A percentile compares a stretch with the other conserved stretches of the same genome.
These are phyloP conservation scores for Fopius arisanus DNA, from an alignment of 1,140 invertebrate species.

Conservation along the genomic window DNA sequence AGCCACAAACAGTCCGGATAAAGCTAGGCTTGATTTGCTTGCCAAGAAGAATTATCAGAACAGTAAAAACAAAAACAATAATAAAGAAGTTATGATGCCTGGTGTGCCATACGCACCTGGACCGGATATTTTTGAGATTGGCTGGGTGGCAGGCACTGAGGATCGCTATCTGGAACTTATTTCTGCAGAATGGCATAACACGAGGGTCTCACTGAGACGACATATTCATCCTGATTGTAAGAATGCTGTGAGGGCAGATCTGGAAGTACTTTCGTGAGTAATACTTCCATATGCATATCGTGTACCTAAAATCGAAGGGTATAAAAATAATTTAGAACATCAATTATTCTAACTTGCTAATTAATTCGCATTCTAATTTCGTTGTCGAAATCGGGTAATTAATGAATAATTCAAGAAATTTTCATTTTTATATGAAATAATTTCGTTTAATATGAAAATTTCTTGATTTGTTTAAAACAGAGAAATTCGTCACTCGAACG, in stretches of 20 bases:
- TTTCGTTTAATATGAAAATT: background rate
- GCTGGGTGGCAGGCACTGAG: slow-evolving; percentile 50
- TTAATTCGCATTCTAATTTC: too few relatives aligned
- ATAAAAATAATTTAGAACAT: too few relatives aligned
- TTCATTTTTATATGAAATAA: background rate
- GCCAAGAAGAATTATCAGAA: slow-evolving; percentile 37
- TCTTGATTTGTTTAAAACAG: slow-evolving; percentile 35
- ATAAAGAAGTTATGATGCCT: slow-evolving; percentile 26
- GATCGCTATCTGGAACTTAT: slow-evolving; percentile 48
- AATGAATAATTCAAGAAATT: too few relatives aligned
- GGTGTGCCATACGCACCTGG: slow-evolving; percentile 42
- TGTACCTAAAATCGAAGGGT: too few relatives aligned
- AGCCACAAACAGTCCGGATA: slow-evolving; percentile 39
- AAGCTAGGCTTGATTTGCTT: slow-evolving; percentile 34
- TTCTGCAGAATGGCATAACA: slow-evolving; percentile 54
- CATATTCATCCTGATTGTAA: slow-evolving; percentile 43
- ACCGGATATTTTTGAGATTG: slow-evolving; percentile 50
- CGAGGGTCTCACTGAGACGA: slow-evolving; percentile 45
- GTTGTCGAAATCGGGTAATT: too few relatives aligned
- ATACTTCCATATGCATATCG: background rate
- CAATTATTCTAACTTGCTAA: too few relatives aligned
- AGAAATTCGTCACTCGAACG: slow-evolving; percentile 50
- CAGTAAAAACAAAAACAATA: slow-evolving; percentile 24
- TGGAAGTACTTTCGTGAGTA: slow-evolving; percentile 48
- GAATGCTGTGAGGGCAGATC: slow-evolving; percentile 45